phyloP scores from a whole-genome alignment of 1,140 invertebrate species.

The Dendrolimus kikuchii region DNA sequence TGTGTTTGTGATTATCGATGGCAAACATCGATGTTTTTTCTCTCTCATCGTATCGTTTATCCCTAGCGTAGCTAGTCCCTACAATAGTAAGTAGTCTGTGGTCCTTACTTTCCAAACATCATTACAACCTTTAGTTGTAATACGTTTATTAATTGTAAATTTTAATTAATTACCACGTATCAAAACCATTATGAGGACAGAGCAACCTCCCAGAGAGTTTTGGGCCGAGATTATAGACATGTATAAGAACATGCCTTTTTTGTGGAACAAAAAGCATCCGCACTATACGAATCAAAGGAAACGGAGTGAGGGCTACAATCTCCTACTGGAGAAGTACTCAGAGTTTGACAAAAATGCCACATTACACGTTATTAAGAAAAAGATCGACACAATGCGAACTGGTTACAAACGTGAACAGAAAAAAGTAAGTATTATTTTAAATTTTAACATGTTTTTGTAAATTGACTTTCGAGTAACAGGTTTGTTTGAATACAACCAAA shows the following conservation, averaged over 20 bases:
- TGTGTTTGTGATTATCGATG: too few relatives aligned
- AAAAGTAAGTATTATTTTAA: slow-evolving; percentile 8
- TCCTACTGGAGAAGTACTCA: slow-evolving; percentile 14
- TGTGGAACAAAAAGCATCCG: slow-evolving; percentile 13
- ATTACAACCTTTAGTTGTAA: too few relatives aligned
- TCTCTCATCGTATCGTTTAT: too few relatives aligned
- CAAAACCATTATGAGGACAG: too few relatives aligned
- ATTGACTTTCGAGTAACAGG: not conserved
- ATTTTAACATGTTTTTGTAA: not conserved
- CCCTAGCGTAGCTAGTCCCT: too few relatives aligned
- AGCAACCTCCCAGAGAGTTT: slow-evolving; percentile 3
- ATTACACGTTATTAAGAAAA: slow-evolving; percentile 8
- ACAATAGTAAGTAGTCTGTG: too few relatives aligned
- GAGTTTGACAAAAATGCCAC: slow-evolving; percentile 8
- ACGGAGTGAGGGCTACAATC: slow-evolving; percentile 4
- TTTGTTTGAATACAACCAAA: not conserved
- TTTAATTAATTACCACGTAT: too few relatives aligned
- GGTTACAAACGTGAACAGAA: slow-evolving; percentile 11
- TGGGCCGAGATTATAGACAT: slow-evolving; percentile 11
- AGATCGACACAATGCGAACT: slow-evolving; percentile 17
- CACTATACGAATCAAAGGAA: slow-evolving; percentile 8
- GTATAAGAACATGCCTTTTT: slow-evolving; percentile 18
- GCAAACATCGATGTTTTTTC: too few relatives aligned
- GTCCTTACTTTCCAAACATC: too few relatives aligned
- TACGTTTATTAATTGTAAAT: too few relatives aligned